A percentile compares a stretch with the other conserved stretches of the same genome.
Conservation (phyloP, 2,888 invertebrate species). For the Hirtodrosophila trivittata region DNA sequence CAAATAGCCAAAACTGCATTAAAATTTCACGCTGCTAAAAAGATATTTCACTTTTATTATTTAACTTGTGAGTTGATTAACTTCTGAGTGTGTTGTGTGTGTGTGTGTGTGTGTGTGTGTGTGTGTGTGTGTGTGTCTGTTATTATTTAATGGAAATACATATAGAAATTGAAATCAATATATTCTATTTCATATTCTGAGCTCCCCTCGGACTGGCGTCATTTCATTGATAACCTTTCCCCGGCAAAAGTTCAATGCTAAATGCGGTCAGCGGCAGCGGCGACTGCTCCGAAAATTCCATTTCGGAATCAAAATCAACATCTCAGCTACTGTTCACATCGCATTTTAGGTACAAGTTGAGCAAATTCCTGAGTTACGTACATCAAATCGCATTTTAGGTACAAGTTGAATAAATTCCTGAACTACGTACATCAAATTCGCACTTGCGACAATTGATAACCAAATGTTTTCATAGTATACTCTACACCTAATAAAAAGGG, state of each 20-base stretch:
- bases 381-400: too few species aligned
- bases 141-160: conserved; percentile 6
- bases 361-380: background rate
- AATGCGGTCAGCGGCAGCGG: conserved; percentile 53
- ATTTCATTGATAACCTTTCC: conserved; percentile 59
- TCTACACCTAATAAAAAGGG: too few species aligned
- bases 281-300: conserved; percentile 15
- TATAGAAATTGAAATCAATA: conserved; percentile 5
- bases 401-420: too few species aligned
- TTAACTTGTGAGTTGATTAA: background rate
- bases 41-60: background rate
- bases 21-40: too few species aligned
- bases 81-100: too few species aligned
- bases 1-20: too few species aligned
- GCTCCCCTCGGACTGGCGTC: too few species aligned
- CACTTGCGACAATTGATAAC: too few species aligned
- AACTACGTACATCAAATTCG: too few species aligned
- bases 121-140: background rate
- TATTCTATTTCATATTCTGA: background rate
- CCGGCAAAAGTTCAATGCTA: conserved; percentile 61
- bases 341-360: background rate
- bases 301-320: conserved; percentile 26
- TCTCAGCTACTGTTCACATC: conserved; percentile 9
- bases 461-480: too few species aligned
- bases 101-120: background rate